phyloP scores from a whole-genome alignment of 2,888 invertebrate genomes.

The Mythimna lalbum region DNA sequence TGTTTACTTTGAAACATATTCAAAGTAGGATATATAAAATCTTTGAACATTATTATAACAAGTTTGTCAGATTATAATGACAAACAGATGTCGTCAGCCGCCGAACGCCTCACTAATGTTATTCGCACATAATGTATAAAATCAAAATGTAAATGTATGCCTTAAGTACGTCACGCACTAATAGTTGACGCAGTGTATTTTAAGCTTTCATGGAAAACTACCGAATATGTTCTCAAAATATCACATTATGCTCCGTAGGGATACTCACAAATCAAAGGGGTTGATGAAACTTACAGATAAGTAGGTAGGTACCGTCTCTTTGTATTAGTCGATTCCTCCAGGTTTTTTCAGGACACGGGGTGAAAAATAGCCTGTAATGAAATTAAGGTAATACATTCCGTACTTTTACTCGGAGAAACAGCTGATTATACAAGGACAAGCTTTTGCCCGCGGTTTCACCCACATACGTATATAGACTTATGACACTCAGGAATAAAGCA shows the following conservation, averaged over 20 bases:
- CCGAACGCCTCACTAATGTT: conserved; percentile 6
- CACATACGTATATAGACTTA: no score
- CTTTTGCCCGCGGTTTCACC: no score
- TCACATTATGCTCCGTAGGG: conserved; percentile 17
- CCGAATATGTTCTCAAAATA: conserved; percentile 20
- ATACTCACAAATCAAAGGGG: conserved; percentile 10
- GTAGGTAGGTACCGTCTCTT: background rate
- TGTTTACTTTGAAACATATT: no score
- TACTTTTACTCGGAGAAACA: no score
- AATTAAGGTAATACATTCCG: no score
- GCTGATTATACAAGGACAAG: no score
- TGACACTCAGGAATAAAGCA: no score
- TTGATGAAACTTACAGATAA: conserved; percentile 5
- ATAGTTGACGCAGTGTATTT: conserved; percentile 51
- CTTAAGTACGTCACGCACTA: conserved; percentile 35
- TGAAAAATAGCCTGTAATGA: background rate
- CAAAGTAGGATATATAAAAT: no score
- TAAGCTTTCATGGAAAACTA: conserved; percentile 20
- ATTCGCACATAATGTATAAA: conserved; percentile 20
- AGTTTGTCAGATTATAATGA: background rate
- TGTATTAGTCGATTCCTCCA: background rate
- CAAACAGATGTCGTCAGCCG: conserved; percentile 15
- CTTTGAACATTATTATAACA: no score
- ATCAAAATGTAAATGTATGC: conserved; percentile 34
- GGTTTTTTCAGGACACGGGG: background rate